Evolutionary conservation across 2,888 invertebrate genomes (phyloP).

Genomic region (Synanthedon formicaeformis): DNA sequence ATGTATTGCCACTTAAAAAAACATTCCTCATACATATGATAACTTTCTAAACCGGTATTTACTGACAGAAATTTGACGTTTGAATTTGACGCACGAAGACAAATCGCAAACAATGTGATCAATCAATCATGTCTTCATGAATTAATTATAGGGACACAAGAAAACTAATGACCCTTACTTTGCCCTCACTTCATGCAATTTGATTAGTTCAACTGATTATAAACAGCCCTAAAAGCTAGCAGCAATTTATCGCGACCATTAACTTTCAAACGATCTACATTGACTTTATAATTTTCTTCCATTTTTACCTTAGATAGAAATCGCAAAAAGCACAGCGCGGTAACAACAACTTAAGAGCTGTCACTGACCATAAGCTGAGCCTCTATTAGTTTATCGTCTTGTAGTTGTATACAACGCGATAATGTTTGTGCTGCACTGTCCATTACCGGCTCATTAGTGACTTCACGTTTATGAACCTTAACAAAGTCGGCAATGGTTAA

Average conservation of each 20-base stretch:
- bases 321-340: constrained; percentile 5
- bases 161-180: neutral
- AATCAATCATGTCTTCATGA: neutral
- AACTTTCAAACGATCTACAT: constrained; percentile 2
- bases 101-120: neutral
- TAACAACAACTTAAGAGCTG: constrained; percentile 17
- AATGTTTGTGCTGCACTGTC: constrained; percentile 14
- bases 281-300: constrained; percentile 20
- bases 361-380: constrained; percentile 39
- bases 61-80: neutral
- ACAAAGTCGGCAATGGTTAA: constrained; percentile 35
- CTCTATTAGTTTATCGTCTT: constrained; percentile 16
- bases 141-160: neutral
- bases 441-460: constrained; percentile 26
- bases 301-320: constrained; percentile 14
- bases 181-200: neutral
- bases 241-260: neutral
- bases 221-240: neutral
- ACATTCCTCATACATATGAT: constrained; percentile 8
- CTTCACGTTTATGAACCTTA: constrained; percentile 2
- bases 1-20: constrained; percentile 13
- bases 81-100: neutral
- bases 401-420: constrained; percentile 8
- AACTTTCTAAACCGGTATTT: constrained; percentile 10
- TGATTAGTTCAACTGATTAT: neutral